Base-by-base conservation (phyloP, 2,888 invertebrate species). In the Thymelicus sylvestris region DNA sequence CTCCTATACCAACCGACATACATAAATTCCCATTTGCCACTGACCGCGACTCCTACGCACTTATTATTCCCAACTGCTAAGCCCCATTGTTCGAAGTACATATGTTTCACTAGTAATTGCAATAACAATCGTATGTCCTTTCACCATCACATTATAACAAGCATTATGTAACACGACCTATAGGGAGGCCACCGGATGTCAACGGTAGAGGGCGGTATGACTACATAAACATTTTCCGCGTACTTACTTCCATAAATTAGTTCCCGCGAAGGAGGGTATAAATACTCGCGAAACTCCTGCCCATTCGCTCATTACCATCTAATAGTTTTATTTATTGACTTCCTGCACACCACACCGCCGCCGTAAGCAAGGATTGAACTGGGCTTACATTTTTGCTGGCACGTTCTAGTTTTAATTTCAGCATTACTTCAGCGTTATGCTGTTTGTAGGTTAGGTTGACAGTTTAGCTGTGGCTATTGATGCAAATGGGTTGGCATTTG, bases 201-300 rank as follows among this genome's bases (percentile, higher is more conserved):
- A 90, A 85, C 89, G 83, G 80, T 80, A 78, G 74, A 82, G 85
- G 83, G 84, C 78, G 85, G 83, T 77, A 82, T 83, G 83, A 83
- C 82, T 87, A 90, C 89, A 92, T 93, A 92, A 92, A 93, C 91
- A 91, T 91, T 93, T 93, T 93, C 93, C 89, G 90, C 88, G 93
- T 92, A 93, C 92, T 92, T 91, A 89, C 89, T 88, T 90, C 90
- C 92, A 93, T 93, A 93, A 93, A 93, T 93, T 92, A 91, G 90
- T 92, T 93, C 89, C 84, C 84, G 92, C 83, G 89, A 93, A 93
- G 87, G 87, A 89, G 89, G 88, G 87, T 92, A 92, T 92, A 90
- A 93, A 92, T 92, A 92, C 87, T 81, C 89, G 88, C 86, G 84
- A 91, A 90, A 88, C 88, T 84, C 81, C 85, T 84, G 83, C 80